These are phyloP conservation scores for Caenorhabditis sulstoni DNA, from an alignment of 2,888 invertebrate species.

Conservation along the genomic window DNA sequence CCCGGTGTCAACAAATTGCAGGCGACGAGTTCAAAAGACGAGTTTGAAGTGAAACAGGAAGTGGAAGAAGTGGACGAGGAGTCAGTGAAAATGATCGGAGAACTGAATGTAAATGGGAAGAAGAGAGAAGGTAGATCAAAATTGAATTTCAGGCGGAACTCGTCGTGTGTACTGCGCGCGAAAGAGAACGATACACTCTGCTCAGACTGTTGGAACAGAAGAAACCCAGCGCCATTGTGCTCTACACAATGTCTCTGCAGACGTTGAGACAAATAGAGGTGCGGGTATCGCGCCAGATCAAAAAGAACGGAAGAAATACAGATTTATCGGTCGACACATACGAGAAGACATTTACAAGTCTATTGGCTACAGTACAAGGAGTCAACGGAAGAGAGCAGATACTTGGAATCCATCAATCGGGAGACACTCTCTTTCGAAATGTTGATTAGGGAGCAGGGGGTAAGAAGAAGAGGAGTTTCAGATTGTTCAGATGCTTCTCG, in stretches of 20 bases:
- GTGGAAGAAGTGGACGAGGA: constrained; percentile 43
- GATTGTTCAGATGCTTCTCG: no score
- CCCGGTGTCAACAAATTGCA: constrained; percentile 28
- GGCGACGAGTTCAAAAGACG: constrained; percentile 18
- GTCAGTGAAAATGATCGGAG: constrained; percentile 39
- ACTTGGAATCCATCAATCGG: constrained; percentile 84
- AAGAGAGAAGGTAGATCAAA: neutral
- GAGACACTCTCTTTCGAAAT: constrained; percentile 96
- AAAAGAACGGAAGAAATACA: constrained; percentile 73
- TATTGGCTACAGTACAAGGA: constrained; percentile 93
- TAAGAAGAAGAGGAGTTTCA: no score
- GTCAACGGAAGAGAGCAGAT: constrained; percentile 95
- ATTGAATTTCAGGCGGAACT: constrained; percentile 45
- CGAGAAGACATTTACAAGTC: constrained; percentile 83
- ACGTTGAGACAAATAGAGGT: constrained; percentile 93
- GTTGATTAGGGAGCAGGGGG: constrained; percentile 93
- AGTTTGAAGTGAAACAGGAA: constrained; percentile 42
- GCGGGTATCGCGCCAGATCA: neutral
- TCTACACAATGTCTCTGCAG: constrained; percentile 92
- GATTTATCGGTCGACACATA: constrained; percentile 84
- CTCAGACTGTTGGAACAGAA: constrained; percentile 72
- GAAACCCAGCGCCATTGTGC: constrained; percentile 88
- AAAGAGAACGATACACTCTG: constrained; percentile 83
- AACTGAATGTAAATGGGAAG: constrained; percentile 19
- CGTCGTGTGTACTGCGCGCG: constrained; percentile 54